Evolutionary conservation across 2,888 invertebrate genomes (phyloP).

Genomic region (Troides aeacus): DNA sequence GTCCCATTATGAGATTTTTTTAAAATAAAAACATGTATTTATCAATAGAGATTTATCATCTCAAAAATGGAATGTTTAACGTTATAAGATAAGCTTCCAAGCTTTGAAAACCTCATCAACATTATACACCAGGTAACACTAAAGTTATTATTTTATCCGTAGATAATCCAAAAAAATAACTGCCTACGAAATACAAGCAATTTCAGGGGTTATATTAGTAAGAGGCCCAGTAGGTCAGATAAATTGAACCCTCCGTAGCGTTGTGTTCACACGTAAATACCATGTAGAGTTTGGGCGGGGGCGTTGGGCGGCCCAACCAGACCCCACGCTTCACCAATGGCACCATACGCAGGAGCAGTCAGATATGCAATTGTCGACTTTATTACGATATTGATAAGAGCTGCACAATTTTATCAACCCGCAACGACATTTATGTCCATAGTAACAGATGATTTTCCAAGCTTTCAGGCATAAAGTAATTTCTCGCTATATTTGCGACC

Average conservation of each 20-base stretch:
- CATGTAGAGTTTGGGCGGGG: constrained; percentile 71
- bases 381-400: constrained; percentile 39
- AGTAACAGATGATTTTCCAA: constrained; percentile 55
- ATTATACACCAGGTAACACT: neutral
- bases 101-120: neutral
- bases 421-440: constrained; percentile 32
- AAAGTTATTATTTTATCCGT: constrained; percentile 13
- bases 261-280: constrained; percentile 80
- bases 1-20: no score
- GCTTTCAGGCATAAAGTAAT: constrained; percentile 53
- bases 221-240: constrained; percentile 79
- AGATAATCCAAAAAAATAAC: constrained; percentile 38
- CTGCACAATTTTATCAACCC: neutral
- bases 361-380: constrained; percentile 38
- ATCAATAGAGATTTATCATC: no score
- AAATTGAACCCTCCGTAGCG: constrained; percentile 77
- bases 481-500: constrained; percentile 47
- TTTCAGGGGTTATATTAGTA: constrained; percentile 73
- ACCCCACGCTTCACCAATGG: constrained; percentile 33
- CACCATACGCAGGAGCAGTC: constrained; percentile 23
- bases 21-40: no score
- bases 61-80: neutral
- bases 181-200: constrained; percentile 57
- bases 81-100: neutral
- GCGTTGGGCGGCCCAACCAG: constrained; percentile 51